Base-by-base conservation (phyloP, 2,888 invertebrate genomes). In the Amphipyra berbera region DNA sequence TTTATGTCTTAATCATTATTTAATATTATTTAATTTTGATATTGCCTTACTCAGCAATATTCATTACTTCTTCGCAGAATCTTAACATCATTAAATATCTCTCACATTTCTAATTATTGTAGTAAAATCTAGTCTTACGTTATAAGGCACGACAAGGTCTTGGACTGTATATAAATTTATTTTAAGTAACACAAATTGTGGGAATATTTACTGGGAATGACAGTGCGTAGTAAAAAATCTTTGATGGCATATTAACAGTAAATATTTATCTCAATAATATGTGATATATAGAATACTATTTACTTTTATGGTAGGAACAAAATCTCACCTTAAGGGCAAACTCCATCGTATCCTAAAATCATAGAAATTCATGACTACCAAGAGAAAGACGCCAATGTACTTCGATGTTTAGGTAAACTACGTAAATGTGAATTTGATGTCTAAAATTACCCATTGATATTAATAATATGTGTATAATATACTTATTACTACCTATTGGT, bases 41-140 rank as follows among this genome's bases (percentile, higher is more conserved):
- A 79, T 89, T 88, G 87, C 87, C 85, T 83, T 74, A 79, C 73
- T 71, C 74, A 82, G 70, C 80, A 78, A 82, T 86, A 82, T 78
- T 74, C 76, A 78, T 82, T 70, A 78, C 57, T 70, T 68, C 76
- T 80, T 81, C 68, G 74, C 77, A 61, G 76, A 85, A 83, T 82
- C 78, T 76, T 82, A 77, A 82, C 84, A 80, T 84, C 82, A 83
- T 84, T 78, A 82, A 83, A 84, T 86, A 82, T 85, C 79, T 87
- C 82, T 91, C 89, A 89, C 87, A 82, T 89, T 86, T 90, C 80
- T 89, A 86, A 89, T 88, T 82, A 90, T 86, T 86, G 89, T 93
- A 93, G 94, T 93, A 93, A 94, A 94, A 89, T 95, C 94, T 95
- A 95, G 94, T 95, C 94, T 92, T 94, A 94, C 87, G 87, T 92